These are phyloP conservation scores for Amphilophus citrinellus DNA, from an alignment of 2,113 vertebrate genomes.

Conservation along the genomic window DNA sequence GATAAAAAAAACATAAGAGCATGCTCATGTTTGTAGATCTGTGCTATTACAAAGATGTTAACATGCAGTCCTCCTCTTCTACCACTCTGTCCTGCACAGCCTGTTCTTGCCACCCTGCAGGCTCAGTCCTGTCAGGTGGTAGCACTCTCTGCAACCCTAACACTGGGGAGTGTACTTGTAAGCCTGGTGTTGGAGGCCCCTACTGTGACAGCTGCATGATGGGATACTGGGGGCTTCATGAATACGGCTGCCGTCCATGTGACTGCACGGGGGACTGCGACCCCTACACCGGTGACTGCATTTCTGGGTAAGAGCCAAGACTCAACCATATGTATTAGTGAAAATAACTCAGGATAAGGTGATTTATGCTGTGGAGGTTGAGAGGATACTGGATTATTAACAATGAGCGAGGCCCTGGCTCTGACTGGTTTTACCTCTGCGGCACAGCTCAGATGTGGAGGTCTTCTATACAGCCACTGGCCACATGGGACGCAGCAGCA, in stretches of 20 bases:
- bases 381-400: constrained; percentile 45
- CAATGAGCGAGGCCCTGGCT: constrained; percentile 16
- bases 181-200: constrained; percentile 89
- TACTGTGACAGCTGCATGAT: constrained; percentile 90
- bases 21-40: background rate
- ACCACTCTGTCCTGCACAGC: constrained; percentile 71
- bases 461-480: constrained; percentile 57
- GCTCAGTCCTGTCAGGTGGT: constrained; percentile 81
- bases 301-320: constrained; percentile 82
- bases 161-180: constrained; percentile 91
- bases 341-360: constrained; percentile 18
- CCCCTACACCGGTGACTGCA: constrained; percentile 89
- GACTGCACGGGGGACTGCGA: constrained; percentile 90
- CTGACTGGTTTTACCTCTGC: constrained; percentile 56
- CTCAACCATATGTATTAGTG: constrained; percentile 2
- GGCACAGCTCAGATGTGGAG: constrained; percentile 69
- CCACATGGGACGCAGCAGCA: constrained; percentile 73
- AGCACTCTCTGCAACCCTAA: constrained; percentile 84
- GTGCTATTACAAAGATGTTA: constrained; percentile 25
- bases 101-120: constrained; percentile 90
- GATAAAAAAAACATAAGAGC: background rate
- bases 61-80: constrained; percentile 35
- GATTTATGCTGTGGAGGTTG: background rate
- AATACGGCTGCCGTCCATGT: constrained; percentile 91
- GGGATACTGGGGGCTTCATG: constrained; percentile 92